Percentiles rank a stretch among this genome's conserved stretches.
phyloP scores from a whole-genome alignment of 2,113 vertebrate species.

The Enhydra lutris region DNA sequence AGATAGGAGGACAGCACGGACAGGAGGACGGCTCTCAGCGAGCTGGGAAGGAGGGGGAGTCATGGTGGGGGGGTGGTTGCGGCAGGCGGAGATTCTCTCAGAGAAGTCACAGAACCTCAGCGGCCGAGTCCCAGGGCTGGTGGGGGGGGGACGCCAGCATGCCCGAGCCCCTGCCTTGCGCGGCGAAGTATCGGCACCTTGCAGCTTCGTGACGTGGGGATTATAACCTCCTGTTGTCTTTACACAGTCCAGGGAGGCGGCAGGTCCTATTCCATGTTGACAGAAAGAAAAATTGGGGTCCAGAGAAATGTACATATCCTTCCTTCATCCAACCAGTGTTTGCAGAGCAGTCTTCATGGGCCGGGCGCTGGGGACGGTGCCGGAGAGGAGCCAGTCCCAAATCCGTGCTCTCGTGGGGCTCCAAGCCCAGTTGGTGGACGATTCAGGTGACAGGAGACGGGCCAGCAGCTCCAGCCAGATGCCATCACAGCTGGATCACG shows the following conservation, averaged over 20 bases:
- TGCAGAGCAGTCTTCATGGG: accelerated
- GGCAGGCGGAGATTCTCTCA: neutral
- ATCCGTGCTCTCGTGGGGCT: accelerated
- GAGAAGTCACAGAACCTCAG: neutral
- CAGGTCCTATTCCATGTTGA: neutral
- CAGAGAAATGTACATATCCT: neutral
- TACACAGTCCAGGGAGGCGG: neutral
- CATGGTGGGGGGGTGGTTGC: too few species aligned
- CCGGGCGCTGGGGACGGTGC: accelerated
- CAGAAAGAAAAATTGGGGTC: too few species aligned
- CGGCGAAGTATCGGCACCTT: neutral
- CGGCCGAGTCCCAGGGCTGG: neutral
- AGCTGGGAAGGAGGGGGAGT: neutral
- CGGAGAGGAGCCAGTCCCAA: neutral
- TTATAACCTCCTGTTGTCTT: neutral
- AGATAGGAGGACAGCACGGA: too few species aligned
- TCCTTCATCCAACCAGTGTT: neutral
- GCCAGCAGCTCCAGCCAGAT: too few species aligned
- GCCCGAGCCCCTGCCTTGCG: accelerated
- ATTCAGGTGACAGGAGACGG: too few species aligned
- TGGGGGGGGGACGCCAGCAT: accelerated
- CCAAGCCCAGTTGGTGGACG: neutral
- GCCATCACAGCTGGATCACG: neutral
- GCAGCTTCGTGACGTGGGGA: neutral
- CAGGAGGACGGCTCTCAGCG: neutral